Conservation (phyloP, 92 coral and sea anemone genomes). For the Porites cylindrica region DNA sequence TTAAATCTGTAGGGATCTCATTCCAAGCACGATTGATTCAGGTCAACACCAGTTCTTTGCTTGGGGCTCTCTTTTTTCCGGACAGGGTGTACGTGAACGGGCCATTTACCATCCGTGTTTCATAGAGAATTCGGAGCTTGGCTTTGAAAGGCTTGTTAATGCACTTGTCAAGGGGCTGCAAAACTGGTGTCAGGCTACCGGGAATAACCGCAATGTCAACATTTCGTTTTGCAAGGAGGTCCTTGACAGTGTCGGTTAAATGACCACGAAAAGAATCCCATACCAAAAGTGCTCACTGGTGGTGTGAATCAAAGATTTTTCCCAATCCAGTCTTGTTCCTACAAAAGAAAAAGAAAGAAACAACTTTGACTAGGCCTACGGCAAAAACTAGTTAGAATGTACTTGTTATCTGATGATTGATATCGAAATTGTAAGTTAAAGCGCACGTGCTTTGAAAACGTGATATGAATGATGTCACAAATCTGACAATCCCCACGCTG, state of each 20-base stretch:
- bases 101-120: no score
- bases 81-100: not conserved
- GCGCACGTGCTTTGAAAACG: not conserved
- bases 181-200: not conserved
- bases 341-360: not conserved
- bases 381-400: not conserved
- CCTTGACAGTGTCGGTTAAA: conserved; percentile 24
- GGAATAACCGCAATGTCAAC: conserved; percentile 19
- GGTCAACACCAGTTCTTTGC: no score
- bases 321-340: not conserved
- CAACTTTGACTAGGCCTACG: not conserved
- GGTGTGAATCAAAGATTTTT: not conserved
- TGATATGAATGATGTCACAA: not conserved
- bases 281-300: not conserved
- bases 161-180: conserved; percentile 42
- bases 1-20: no score
- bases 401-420: not conserved
- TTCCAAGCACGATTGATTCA: no score
- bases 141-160: no score
- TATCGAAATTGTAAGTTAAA: not conserved
- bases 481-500: not conserved
- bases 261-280: conserved; percentile 25
- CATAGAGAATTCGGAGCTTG: no score
- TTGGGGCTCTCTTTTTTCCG: no score
- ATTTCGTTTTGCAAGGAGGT: not conserved